Evolutionary conservation across 2,888 invertebrate species (phyloP), one percentile per base, ranked within the genome.

Genomic region (Acrocera orbiculus): DNA sequence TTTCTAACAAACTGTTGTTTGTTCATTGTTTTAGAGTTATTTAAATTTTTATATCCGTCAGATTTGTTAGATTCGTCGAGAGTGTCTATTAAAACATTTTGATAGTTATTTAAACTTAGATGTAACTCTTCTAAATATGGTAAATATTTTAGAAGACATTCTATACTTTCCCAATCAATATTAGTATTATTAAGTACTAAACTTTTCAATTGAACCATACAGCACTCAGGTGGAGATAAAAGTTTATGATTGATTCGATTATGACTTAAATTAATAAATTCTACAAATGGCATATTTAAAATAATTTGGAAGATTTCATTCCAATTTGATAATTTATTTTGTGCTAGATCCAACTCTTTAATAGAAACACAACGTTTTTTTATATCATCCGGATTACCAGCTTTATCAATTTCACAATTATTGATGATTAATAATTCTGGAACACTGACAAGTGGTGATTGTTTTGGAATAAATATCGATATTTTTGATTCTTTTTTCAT

Each of bases 261-360:
- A 61, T 86, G 86, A 56, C 90, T 90, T 45, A 93, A 61, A 57
- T 93, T 93, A 31, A 92, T 73, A 59, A 92, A 90, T 51, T 82
- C 77, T 40, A 93, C 74, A 45, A 76, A 72, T 17, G 90, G 90
- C 69, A 89, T 83, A 53, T 83, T 78, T 51, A 78, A 73, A 41
- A 93, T 60, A 48, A 93, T 82, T 39, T 75, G 76, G 54, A 89
- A 80, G 15, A 93, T 85, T 69, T 93, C 89, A 46, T 73, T 69
- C 89, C 92, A 90, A 50, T 82, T 75, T 39, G 75, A 73, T 15
- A 93, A 69, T 54, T 81, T 79, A 60, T 95, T 95, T 55, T 90
- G 85, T 25, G 92, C 89, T 47, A 95, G 67, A 58, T 95, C 93
- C 45, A 93, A 67, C 58, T 93, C 93, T 46, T 83, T 78, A n/a